Evolutionary conservation across 1,140 invertebrate genomes (phyloP), one percentile per base, ranked within the genome.

Genomic region (Tetragonula clypearis): DNA sequence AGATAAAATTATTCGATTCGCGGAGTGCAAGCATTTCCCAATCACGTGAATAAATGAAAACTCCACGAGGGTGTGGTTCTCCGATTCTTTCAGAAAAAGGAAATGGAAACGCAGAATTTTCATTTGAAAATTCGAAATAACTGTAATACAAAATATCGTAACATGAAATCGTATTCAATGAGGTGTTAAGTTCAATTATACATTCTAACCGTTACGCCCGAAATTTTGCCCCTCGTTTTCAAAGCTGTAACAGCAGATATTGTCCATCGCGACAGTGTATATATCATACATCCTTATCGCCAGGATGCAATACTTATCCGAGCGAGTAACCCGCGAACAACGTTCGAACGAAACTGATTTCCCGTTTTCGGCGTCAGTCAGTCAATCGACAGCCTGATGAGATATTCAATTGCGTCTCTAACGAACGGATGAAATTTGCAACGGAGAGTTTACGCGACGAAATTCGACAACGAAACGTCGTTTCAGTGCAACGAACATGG

Each of bases 341-440:
- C n/a, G 19, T 83, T 26, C 6, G 14, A 21, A 78, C 65, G 14
- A 83, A 69, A 35, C 19, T 77, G 15, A 78, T 78, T 77, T 78
- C n/a, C 65, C 65, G 62, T 30, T 78, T 83, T 49, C 8, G 17
- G 56, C 11, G 12, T 66, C 26, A 17, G 5, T 19, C 15, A 17
- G 11, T 19, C 15, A 23, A 23, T 5, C 23, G 6, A 68, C 23
- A 81, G 17, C 19, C 49, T 0, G 19, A 49, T 11, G 17, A 35
- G n/a, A 30, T 66, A 26, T 26, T 41, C 15, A 82, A 30, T 56
- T 3, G 6, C 21, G 21, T 55, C 15, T 72, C 9, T 65, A 74
- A 82, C 35, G 21, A 55, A 53, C 9, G 8, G 17, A 19, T 74
- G 14, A 55, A 66, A 80, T 80, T 58, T 19, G 55, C 17, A n/a